Conservation (phyloP, 1,140 invertebrate species). For the Zelostemma sp. region DNA sequence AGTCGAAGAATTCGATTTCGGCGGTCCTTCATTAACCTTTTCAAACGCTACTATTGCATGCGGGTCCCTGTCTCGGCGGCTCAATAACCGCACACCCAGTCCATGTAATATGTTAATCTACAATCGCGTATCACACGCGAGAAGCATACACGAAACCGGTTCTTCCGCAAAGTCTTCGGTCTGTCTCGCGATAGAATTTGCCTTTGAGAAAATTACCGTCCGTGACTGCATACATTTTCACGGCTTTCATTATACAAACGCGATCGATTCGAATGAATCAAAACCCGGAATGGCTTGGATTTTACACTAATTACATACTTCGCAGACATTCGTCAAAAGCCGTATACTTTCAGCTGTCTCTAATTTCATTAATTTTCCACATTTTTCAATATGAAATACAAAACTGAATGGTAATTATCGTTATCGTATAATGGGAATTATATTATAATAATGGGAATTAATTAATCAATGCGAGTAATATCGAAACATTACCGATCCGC, state of each 20-base stretch:
- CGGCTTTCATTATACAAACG: neutral
- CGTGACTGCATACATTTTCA: slow-evolving; percentile 4
- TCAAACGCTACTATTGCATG: neutral
- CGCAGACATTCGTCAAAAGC: no score
- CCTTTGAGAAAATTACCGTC: slow-evolving; percentile 10
- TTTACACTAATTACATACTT: no score
- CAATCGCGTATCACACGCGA: slow-evolving; percentile 26
- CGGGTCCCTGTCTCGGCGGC: slow-evolving; percentile 26
- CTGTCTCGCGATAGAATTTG: neutral
- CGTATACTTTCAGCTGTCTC: no score
- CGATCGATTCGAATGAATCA: no score
- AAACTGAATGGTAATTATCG: no score
- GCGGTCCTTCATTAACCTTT: slow-evolving; percentile 2
- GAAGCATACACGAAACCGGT: slow-evolving; percentile 50
- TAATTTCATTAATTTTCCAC: no score
- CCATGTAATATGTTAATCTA: slow-evolving; percentile 58
- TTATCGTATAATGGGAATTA: no score
- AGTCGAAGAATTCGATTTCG: neutral
- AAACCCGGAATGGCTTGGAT: no score
- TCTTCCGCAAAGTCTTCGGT: slow-evolving; percentile 11
- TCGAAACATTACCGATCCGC: no score
- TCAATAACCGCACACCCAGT: slow-evolving; percentile 53
- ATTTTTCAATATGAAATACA: no score
- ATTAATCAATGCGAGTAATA: no score
- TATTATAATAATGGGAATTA: no score